These are phyloP conservation scores for Paguma larvata DNA, from an alignment of 2,797 vertebrate genomes.

Conservation along the genomic window DNA sequence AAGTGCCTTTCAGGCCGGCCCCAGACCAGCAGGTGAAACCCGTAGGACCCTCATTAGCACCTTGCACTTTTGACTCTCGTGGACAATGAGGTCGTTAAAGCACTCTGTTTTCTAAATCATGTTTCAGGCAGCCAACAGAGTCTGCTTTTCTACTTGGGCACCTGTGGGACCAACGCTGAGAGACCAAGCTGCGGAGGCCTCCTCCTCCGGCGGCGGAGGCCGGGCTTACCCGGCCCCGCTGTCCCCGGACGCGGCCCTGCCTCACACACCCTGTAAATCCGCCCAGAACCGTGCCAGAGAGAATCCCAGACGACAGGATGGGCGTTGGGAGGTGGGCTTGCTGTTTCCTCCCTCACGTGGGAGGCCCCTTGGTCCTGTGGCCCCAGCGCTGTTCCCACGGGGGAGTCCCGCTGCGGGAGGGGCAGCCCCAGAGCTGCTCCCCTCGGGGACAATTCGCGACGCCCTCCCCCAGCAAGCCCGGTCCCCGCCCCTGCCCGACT, in stretches of 20 bases:
- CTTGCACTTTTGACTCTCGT: neutral
- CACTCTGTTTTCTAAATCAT: slow-evolving; percentile 84
- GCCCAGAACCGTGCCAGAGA: neutral
- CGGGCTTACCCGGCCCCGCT: fast-evolving
- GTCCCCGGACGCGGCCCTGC: neutral
- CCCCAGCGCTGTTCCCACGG: neutral
- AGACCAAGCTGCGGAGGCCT: slow-evolving; percentile 75
- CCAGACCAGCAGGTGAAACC: neutral
- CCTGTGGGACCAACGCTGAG: neutral
- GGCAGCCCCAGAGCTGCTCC: neutral
- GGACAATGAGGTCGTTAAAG: slow-evolving; percentile 33
- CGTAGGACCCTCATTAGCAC: fast-evolving
- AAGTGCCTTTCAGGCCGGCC: neutral
- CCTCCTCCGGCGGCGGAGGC: slow-evolving; percentile 76
- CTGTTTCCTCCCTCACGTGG: fast-evolving
- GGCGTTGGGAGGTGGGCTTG: fast-evolving
- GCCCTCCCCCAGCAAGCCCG: too few species aligned
- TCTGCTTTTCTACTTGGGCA: slow-evolving; percentile 84
- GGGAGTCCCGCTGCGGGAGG: neutral
- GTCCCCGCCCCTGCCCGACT: too few species aligned
- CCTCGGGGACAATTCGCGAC: too few species aligned
- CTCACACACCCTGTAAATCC: fast-evolving
- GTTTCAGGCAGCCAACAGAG: slow-evolving; percentile 38
- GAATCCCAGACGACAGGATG: fast-evolving
- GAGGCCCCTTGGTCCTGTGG: neutral